phyloP scores from a whole-genome alignment of 2,888 invertebrate genomes.

The Sarcophaga rosellei region DNA sequence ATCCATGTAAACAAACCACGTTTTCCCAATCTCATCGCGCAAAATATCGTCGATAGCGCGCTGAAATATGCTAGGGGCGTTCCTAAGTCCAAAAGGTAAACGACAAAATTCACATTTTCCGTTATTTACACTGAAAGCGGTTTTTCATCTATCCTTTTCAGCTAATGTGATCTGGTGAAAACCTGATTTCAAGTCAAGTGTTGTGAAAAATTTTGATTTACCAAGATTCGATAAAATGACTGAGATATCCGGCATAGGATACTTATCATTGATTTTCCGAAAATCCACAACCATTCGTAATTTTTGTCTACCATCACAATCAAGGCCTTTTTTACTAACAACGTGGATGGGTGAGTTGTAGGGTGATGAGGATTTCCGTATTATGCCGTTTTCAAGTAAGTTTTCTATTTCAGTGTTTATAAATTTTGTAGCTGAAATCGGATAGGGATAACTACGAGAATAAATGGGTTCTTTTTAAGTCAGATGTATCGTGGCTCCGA shows the following conservation, averaged over 20 bases:
- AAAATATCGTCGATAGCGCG: too few relatives aligned
- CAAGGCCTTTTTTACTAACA: too few relatives aligned
- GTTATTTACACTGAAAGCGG: constrained; percentile 68
- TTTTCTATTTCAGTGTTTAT: constrained; percentile 29
- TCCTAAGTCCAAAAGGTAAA: constrained; percentile 78
- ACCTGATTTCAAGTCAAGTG: constrained; percentile 45
- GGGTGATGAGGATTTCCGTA: constrained; percentile 32
- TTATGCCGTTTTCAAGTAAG: constrained; percentile 31
- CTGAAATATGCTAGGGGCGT: constrained; percentile 74
- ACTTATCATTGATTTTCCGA: constrained; percentile 21
- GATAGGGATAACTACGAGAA: constrained; percentile 38
- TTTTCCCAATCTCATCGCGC: constrained; percentile 64
- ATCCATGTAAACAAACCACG: constrained; percentile 66
- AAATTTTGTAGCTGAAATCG: constrained; percentile 37
- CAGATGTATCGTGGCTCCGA: constrained; percentile 25
- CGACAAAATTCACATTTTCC: constrained; percentile 77
- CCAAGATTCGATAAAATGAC: constrained; percentile 41
- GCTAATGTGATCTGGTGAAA: constrained; percentile 46
- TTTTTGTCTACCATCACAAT: neutral
- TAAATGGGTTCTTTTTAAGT: constrained; percentile 24
- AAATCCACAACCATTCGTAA: constrained; percentile 30
- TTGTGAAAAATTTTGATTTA: too few relatives aligned
- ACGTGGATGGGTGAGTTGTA: constrained; percentile 3
- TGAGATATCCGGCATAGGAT: constrained; percentile 22
- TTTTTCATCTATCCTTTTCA: constrained; percentile 39